These are phyloP conservation scores for Nipponacmea schrenckii DNA, from an alignment of 2,888 invertebrate genomes.

Conservation along the genomic window DNA sequence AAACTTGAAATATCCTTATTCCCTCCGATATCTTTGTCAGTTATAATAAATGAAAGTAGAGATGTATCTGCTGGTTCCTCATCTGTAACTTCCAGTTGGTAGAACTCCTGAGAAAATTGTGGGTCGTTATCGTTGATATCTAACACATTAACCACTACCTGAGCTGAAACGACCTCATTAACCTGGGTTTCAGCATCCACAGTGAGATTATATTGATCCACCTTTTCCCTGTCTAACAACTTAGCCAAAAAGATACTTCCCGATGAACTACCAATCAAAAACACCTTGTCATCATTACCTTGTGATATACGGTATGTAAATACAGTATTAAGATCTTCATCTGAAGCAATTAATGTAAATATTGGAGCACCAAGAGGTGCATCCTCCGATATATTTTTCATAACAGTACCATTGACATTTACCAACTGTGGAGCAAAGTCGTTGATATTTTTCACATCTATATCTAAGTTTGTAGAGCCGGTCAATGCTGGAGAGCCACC, in stretches of 20 bases:
- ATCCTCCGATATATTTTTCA: not conserved
- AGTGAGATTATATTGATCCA: conserved; percentile 33
- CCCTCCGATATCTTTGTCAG: conserved; percentile 85
- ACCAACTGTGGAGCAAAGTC: not conserved
- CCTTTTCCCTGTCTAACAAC: conserved; percentile 82
- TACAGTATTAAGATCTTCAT: not conserved
- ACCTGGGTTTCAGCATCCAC: conserved; percentile 29
- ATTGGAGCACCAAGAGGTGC: not conserved
- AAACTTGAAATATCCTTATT: conserved; percentile 83
- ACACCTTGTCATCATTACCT: not conserved
- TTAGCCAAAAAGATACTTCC: conserved; percentile 89
- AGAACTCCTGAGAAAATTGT: conserved; percentile 79
- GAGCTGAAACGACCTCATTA: conserved; percentile 76
- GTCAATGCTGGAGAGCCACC: conserved; percentile 38
- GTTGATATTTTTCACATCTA: not conserved
- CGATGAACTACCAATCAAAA: conserved; percentile 55
- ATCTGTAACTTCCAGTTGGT: conserved; percentile 83
- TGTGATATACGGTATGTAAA: not conserved
- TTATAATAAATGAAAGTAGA: conserved; percentile 82
- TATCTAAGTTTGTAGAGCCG: conserved; percentile 34
- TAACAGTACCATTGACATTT: not conserved
- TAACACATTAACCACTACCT: conserved; percentile 84
- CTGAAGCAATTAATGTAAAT: not conserved
- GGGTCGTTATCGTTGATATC: conserved; percentile 80
- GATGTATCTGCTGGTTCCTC: conserved; percentile 87